Base-by-base conservation (phyloP, 2,797 vertebrate genomes). In the Sylvia borin region DNA sequence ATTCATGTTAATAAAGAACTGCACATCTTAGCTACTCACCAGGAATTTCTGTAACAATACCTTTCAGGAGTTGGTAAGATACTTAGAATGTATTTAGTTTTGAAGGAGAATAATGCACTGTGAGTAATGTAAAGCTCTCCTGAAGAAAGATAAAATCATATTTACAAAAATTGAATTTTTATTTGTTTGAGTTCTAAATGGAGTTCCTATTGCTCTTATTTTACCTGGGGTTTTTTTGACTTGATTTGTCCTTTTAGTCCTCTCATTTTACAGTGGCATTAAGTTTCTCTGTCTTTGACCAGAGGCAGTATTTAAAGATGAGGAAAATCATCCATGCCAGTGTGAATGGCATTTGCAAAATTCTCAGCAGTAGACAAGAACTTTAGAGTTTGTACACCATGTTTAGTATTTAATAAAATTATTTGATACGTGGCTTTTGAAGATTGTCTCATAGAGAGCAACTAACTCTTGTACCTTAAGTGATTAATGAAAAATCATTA, bases 161-260 rank as follows among this genome's bases (percentile, higher is more conserved):
- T 71, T 34, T 65, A 48, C 10, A 16, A 50, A 38, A 76, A 82
- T 51, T 38, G 9, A 29, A 43, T 38, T 57, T 73, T 84, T 21
- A n/a, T 75, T 85, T 2, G 31, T 47, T 32, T 50, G 26, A 71
- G 15, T 60, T 73, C 34, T 31, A 26, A 9, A 43, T 29, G 5
- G 29, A 85, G 9, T 26, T 73, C 47, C 17, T 42, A 24, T 42
- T 34, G 6, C 11, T 70, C 36, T 74, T 64, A 18, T 66, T 85
- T 67, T 58, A 38, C 8, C 10, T 50, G 4, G 4, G 17, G 2
- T 0, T 3, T 40, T 36, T 38, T 64, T n/a, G 4, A 7, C 13
- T 73, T n/a, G 20, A 3, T 16, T 62, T 15, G 11, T 50, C 64
- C 0, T 68, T 66, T 73, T 45, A 14, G 13, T 61, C 40, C 55